Evolutionary conservation across 2,113 vertebrate genomes (phyloP).

Genomic region (Varanus salvator): DNA sequence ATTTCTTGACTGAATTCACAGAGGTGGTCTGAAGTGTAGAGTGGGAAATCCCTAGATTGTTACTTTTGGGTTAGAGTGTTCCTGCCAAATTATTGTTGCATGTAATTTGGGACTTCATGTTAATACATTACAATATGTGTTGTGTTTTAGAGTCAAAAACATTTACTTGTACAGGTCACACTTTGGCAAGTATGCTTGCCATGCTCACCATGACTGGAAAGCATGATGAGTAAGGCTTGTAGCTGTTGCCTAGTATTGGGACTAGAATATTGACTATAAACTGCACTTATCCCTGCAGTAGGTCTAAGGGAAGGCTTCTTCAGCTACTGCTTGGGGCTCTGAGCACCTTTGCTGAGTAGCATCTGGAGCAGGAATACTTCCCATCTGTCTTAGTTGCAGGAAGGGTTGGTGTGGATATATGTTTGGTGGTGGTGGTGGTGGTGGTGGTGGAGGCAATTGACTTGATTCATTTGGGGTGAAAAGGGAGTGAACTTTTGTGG

Average conservation of each 20-base stretch:
- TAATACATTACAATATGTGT: neutral
- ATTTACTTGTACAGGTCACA: neutral
- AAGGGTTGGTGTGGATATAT: neutral
- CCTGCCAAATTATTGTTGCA: neutral
- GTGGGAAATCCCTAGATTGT: neutral
- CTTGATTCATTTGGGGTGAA: neutral
- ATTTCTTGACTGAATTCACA: neutral
- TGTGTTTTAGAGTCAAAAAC: neutral
- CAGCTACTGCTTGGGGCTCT: too few species aligned
- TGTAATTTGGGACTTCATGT: neutral
- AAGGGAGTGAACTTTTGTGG: neutral
- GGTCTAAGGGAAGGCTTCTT: too few species aligned
- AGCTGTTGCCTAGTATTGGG: neutral
- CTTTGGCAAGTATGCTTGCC: neutral
- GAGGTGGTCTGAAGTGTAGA: neutral
- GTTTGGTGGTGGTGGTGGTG: neutral
- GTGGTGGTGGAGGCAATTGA: neutral
- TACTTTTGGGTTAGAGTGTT: neutral
- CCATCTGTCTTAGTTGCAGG: neutral
- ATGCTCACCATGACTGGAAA: neutral
- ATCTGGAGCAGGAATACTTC: neutral
- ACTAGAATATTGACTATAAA: neutral
- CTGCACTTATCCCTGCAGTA: too few species aligned
- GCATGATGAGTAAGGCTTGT: neutral
- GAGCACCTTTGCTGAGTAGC: neutral